Evolutionary conservation across 2,113 vertebrate genomes (phyloP), one percentile per base, ranked within the genome.

Genomic region (Pterophyllum scalare): DNA sequence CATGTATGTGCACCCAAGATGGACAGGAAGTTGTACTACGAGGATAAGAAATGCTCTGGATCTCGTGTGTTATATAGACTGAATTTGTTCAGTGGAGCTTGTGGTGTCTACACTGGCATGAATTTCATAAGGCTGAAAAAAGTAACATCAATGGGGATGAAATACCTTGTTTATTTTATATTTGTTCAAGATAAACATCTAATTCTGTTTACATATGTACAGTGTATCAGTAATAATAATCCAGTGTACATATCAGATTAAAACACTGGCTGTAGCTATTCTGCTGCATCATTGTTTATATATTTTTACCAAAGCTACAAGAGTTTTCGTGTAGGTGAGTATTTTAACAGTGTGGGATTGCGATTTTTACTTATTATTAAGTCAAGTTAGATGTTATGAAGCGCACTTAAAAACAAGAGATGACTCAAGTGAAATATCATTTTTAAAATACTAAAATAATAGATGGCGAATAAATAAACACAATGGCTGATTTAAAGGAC

Each of bases 391-490:
- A 1, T 13, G 17, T 52, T 11, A 20, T 72, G 65, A 72, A 31
- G 6, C 17, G 13, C 43, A 52, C 17, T 52, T 52, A 20, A 46
- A 70, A 20, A 12, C 43, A 72, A 52, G 12, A 52, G 40, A 49
- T 70, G 64, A 19, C 64, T 0, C 0, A 70, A 52, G 6, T 20
- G 10, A 72, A 52, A 31, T 31, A 0, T 15, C 20, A 31, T 46
- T 49, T 67, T 60, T 46, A 49, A 72, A 52, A 1, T 52, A 70
- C 24, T 5, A 49, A 70, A 49, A 49, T 67, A 52, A 52, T 11
- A 72, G 24, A 72, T 28, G 43, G 20, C 7, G 28, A 72, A 72
- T 52, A 31, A 52, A 31, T 6, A 70, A 49, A 28, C 43, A 2
- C 28, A 31, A 20, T 20, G 15, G 17, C n/a, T 49, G 1, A 22